Evolutionary conservation across 1,140 invertebrate genomes (phyloP).

Genomic region (Telenomus remus): DNA sequence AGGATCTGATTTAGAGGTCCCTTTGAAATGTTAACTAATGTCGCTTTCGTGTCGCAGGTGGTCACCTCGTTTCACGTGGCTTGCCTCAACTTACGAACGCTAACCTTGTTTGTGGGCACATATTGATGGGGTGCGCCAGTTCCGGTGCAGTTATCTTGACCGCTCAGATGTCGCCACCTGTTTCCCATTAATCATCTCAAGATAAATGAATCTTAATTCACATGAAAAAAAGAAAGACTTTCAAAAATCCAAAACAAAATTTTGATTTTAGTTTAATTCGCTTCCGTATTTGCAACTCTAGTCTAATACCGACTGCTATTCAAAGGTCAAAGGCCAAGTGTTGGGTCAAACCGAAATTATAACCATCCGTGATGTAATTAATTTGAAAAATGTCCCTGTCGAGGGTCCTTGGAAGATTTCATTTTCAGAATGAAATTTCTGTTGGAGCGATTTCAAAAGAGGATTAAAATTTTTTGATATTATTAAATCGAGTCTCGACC

Average conservation of each 20-base stretch:
- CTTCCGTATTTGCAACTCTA: too few species aligned
- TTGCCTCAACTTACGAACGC: conserved; percentile 33
- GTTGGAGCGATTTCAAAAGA: too few species aligned
- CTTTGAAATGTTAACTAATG: conserved; percentile 48
- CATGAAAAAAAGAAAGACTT: background rate
- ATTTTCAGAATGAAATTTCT: too few species aligned
- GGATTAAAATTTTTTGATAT: background rate
- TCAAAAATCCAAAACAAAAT: too few species aligned
- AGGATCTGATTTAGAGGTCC: conserved; percentile 17
- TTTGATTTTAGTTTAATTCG: too few species aligned
- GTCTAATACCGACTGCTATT: too few species aligned
- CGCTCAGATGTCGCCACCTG: conserved; percentile 17
- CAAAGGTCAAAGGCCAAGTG: too few species aligned
- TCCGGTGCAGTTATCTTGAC: conserved; percentile 34
- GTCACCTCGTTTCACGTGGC: conserved; percentile 47
- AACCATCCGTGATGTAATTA: too few species aligned
- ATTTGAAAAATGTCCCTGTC: too few species aligned
- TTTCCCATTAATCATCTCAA: conserved; percentile 6
- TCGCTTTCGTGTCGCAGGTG: conserved; percentile 33
- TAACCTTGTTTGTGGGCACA: conserved; percentile 39
- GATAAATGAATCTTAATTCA: background rate
- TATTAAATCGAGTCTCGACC: background rate
- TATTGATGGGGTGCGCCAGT: conserved; percentile 49
- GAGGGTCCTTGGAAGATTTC: too few species aligned
- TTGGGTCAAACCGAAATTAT: too few species aligned